Evolutionary conservation across 2,797 vertebrate species (phyloP).

Genomic region (Sarcophilus harrisii): DNA sequence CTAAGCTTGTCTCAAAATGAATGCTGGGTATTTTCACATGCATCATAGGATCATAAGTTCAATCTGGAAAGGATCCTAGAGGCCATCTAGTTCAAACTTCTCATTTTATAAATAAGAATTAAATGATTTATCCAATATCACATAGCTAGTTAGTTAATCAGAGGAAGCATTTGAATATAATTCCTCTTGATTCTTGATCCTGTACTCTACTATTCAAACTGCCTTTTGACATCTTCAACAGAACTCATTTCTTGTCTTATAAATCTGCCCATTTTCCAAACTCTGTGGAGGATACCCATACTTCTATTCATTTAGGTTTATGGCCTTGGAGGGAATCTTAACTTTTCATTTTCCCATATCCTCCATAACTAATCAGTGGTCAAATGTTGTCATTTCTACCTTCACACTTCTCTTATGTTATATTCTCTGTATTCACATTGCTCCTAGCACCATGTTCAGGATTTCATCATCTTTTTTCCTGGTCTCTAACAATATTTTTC

Average conservation of each 20-base stretch:
- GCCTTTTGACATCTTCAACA: not conserved
- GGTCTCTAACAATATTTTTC: not conserved
- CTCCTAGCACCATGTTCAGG: not conserved
- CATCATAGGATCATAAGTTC: not conserved
- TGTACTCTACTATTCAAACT: not conserved
- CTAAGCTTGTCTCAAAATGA: not conserved
- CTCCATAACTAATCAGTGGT: not conserved
- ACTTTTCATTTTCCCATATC: not conserved
- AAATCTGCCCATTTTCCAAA: not conserved
- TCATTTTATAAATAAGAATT: not conserved
- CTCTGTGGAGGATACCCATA: conserved; percentile 6
- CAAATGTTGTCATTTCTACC: not conserved
- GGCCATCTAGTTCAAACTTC: not conserved
- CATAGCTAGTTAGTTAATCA: not conserved
- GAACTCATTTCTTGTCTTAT: not conserved
- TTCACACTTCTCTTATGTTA: not conserved
- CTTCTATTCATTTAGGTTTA: not conserved
- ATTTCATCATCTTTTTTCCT: not conserved
- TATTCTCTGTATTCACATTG: not conserved
- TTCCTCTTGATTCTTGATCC: not conserved
- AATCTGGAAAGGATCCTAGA: not conserved
- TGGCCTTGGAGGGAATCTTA: not conserved
- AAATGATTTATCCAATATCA: not conserved
- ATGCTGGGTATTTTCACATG: not conserved
- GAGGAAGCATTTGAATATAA: not conserved